Evolutionary conservation across 1,140 invertebrate species (phyloP).

Genomic region (Manduca sexta): DNA sequence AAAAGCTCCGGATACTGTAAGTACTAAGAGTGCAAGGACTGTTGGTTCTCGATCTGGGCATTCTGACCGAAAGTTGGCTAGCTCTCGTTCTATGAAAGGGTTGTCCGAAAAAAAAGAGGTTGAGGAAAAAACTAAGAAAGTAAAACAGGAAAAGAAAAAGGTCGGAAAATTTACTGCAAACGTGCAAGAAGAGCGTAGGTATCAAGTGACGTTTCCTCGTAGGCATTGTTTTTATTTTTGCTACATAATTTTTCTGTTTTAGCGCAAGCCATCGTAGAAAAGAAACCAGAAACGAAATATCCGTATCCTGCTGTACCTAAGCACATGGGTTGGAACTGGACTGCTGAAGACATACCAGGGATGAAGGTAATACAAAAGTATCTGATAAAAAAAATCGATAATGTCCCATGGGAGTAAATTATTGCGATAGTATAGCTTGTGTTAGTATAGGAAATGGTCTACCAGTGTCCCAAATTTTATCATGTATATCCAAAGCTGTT

Average conservation of each 20-base stretch:
- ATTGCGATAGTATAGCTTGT: no score
- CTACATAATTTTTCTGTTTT: neutral
- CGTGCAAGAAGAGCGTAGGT: constrained; percentile 34
- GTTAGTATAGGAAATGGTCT: no score
- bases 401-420: no score
- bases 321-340: constrained; percentile 64
- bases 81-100: constrained; percentile 24
- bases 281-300: constrained; percentile 35
- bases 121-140: constrained; percentile 29
- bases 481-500: no score
- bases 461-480: no score
- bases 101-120: constrained; percentile 16
- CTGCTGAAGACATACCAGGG: constrained; percentile 54
- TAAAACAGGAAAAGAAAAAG: constrained; percentile 33
- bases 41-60: constrained; percentile 6
- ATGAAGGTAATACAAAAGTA: constrained; percentile 41
- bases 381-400: no score
- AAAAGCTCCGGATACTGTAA: constrained; percentile 27
- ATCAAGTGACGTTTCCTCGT: no score
- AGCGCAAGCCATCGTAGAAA: constrained; percentile 24
- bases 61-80: constrained; percentile 9
- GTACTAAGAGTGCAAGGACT: constrained; percentile 33
- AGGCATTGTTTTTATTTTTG: neutral
- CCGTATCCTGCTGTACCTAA: constrained; percentile 53
- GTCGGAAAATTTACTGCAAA: constrained; percentile 52